These are phyloP conservation scores for Campoplex capitator DNA, from an alignment of 2,888 invertebrate genomes.

Conservation along the genomic window DNA sequence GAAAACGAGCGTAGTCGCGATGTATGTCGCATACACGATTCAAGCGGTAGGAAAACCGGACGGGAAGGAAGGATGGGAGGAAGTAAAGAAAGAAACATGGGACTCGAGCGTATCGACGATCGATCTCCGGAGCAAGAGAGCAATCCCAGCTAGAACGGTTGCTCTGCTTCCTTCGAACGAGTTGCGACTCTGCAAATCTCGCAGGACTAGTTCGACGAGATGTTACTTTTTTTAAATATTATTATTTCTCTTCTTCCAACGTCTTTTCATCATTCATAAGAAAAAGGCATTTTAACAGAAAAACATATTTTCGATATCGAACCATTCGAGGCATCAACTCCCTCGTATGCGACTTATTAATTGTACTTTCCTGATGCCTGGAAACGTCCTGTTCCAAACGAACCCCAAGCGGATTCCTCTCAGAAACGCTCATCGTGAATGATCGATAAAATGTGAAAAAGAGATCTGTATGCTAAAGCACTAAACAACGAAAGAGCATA, in stretches of 20 bases:
- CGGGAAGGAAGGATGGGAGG: conserved; percentile 36
- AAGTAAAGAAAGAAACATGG: conserved; percentile 56
- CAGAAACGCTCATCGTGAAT: background rate
- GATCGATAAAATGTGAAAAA: background rate
- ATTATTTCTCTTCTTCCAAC: conserved; percentile 63
- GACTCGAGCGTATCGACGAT: conserved; percentile 73
- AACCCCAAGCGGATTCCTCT: background rate
- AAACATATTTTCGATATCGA: no score
- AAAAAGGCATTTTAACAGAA: no score
- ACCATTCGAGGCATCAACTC: no score
- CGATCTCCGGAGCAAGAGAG: conserved; percentile 71
- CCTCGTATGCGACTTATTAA: no score
- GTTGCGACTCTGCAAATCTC: conserved; percentile 71
- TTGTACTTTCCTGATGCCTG: background rate
- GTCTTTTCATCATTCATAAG: conserved; percentile 51
- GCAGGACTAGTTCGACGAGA: conserved; percentile 81
- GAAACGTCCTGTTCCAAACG: background rate
- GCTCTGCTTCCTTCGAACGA: conserved; percentile 27
- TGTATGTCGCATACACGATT: conserved; percentile 16
- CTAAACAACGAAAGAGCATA: conserved; percentile 61
- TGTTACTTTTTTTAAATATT: conserved; percentile 69
- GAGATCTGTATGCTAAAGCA: background rate
- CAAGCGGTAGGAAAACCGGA: conserved; percentile 62
- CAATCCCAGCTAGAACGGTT: conserved; percentile 8
- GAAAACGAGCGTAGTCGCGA: background rate